These are phyloP conservation scores for Paramuricea clavata DNA, from an alignment of 92 coral and sea anemone species.

Conservation along the genomic window DNA sequence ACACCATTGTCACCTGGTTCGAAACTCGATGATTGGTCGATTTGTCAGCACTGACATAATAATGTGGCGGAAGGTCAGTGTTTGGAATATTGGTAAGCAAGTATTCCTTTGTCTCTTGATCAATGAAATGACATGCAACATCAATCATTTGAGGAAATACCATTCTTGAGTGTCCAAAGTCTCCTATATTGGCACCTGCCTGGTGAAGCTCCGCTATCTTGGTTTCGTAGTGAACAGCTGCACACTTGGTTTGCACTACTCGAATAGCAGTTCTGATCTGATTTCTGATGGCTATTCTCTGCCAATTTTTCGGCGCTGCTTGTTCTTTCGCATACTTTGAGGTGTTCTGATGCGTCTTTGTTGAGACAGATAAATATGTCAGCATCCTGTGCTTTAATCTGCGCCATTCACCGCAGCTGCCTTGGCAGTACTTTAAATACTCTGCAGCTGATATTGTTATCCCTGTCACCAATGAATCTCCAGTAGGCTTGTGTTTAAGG, in stretches of 20 bases:
- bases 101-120: constrained; percentile 11
- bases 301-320: neutral
- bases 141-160: constrained; percentile 30
- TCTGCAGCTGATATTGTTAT: neutral
- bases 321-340: neutral
- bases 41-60: constrained; percentile 19
- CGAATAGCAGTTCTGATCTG: neutral
- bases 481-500: neutral
- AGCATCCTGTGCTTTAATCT: neutral
- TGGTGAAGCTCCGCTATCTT: constrained; percentile 5
- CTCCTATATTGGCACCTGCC: constrained; percentile 25
- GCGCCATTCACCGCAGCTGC: constrained; percentile 18
- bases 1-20: constrained; percentile 18
- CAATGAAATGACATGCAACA: constrained; percentile 13
- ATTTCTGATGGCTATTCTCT: neutral
- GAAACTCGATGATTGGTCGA: constrained; percentile 22
- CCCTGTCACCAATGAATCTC: constrained; percentile 9
- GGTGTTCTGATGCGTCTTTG: constrained; percentile 19
- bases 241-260: neutral
- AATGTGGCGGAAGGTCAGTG: constrained; percentile 20
- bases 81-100: constrained; percentile 10
- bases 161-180: constrained; percentile 24
- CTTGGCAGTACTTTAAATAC: neutral
- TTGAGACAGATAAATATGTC: constrained; percentile 8
- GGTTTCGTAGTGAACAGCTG: constrained; percentile 27